Base-by-base conservation (phyloP, 2,888 invertebrate species). In the Ormyrus labotus region DNA sequence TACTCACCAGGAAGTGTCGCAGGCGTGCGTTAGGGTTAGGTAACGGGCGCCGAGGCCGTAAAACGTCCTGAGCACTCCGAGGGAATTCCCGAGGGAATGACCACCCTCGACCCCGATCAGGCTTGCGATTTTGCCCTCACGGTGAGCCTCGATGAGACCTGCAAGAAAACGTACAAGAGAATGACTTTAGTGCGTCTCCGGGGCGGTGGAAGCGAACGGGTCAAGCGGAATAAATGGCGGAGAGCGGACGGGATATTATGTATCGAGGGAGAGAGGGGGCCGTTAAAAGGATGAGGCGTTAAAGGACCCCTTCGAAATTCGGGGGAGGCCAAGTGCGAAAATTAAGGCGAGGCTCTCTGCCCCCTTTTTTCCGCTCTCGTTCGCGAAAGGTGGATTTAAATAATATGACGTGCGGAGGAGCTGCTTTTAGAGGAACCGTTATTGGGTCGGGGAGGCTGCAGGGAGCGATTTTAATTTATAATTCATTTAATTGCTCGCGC, bases 101-200 rank as follows among this genome's bases (percentile, higher is more conserved):
- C 98, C 98, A 55, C 98, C 97, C 92, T 98, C 98, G 64, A 98
- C 95, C 47, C 97, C 98, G 85, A 98, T 96, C 87, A 98, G 92
- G 84, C 97, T 97, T 60, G 96, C 97, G 84, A 98, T 95, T 86
- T 95, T 94, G 9, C 96, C 96, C 68, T 90, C 88, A 67, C 90
- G 87, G 88, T 96, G 96, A 34, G 95, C 94, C 84, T 94, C 94
- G 84, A 94, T 91, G 84, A 96, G 93, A 90, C 96, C 96, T 87
- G 92, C 89, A 70, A 81, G 3, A 47, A 70, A 60, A 67, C 19
- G 7, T 8, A 72, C 11, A 19, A 58, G 55, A 57, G 6, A 50
- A 65, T 47, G 13, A 8, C 47, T 55, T 64, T 47, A 64, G 47
- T 65, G 19, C 19, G 19, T 19, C 19, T 19, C 63, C 5, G 60